Base-by-base conservation (phyloP, 2,888 invertebrate genomes). In the Tridacna gigas region DNA sequence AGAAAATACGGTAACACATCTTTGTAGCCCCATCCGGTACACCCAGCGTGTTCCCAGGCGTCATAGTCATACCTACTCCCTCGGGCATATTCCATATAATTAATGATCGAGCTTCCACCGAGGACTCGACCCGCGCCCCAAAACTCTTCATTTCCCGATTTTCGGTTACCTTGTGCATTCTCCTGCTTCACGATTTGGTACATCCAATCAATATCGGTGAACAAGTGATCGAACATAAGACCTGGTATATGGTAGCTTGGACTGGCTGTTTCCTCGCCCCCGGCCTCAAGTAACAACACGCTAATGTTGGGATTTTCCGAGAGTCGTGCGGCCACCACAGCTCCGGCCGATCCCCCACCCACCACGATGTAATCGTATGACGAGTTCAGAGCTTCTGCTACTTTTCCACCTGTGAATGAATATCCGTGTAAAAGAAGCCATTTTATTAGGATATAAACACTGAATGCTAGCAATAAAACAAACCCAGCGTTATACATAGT, bases 301-400 rank as follows among this genome's bases (percentile, higher is more conserved):
- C 48, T 85, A 37, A 88, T 84, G 45, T 92, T 88, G 7, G 91
- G 88, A 88, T 95, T 92, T 87, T 94, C 95, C 0, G 94, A 92
- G 73, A 95, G 90, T 11, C 95, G 91, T 82, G 94, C 94, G 22
- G 95, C 95, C 80, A 95, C 77, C 51, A 95, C 95, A 85, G 95
- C 95, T 25, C 95, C 95, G 12, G 95, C 95, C 15, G 95, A 95
- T 5, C 95, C 95, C 20, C 95, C 95, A 4, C 95, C 95, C 5
- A 95, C 94, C 5, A 82, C 56, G n/a, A 82, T 82, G 47, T 37
- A 78, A 48, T 82, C 81, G 63, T 77, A 81, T 13, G 51, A 22
- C 12, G 37, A 26, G 61, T 80, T 74, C 9, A 75, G 37, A 12
- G 61, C 45, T 2, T 25, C 22, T 0, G 61, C 22, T 13, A 76